Base-by-base conservation (phyloP, 1,140 invertebrate genomes). In the Drosophila gunungcola region DNA sequence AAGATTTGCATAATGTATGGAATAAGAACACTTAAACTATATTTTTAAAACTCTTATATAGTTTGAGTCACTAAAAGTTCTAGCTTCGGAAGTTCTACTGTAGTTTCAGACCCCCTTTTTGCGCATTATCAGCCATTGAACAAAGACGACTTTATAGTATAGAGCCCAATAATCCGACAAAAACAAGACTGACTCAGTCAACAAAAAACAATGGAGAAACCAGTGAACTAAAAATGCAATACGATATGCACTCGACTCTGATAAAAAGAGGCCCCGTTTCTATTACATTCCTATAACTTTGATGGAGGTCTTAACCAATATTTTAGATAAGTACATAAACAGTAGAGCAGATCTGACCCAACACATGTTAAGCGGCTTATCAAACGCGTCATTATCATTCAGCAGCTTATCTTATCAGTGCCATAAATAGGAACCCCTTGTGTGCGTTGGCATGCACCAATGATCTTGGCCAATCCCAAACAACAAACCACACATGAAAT, bases 351-450 rank as follows among this genome's bases (percentile, higher is more conserved):
- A 34, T 27, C 36, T 58, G 34, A 12, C n/a, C 46, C 6, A 67
- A 43, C 64, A 29, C 46, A 43, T 68, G 29, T 52, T 29, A 12
- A 13, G 21, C 46, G 64, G 21, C 32, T 53, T 51, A 68, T 68
- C 64, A 32, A 32, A 7, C 29, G 3, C 29, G 29, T 32, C 29
- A 39, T 38, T 69, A 68, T 48, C 41, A 39, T 32, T 13, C 16
- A 21, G 6, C 13, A 11, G 49, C 34, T 69, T 57, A 70, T 70
- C 68, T 70, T 41, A 70, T 70, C 68, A 10, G 13, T 27, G 68
- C 68, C 68, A 70, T 70, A 70, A 70, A 70, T 70, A 70, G 68
- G 68, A 70, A 70, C 68, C 64, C 68, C 68, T 70, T 70, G 36
- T 13, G 43, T 39, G 64, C 16, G 42, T 68, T 68, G 38, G 38